These are phyloP conservation scores for Drosophila rhopaloa DNA, from an alignment of 1,140 invertebrate genomes.

Conservation along the genomic window DNA sequence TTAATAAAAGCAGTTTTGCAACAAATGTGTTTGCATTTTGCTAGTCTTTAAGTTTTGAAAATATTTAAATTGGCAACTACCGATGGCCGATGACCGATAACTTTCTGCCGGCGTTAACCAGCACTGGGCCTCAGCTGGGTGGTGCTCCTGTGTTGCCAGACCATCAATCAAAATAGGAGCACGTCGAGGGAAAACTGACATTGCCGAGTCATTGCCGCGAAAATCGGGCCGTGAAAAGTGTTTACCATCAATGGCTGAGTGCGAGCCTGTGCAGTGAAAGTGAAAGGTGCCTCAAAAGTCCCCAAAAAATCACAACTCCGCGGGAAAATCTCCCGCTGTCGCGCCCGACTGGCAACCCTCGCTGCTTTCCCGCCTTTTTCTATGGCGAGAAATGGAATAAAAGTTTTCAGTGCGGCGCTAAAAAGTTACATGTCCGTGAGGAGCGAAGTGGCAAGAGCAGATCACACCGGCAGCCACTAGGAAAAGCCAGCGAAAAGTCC, in stretches of 20 bases:
- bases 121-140: neutral
- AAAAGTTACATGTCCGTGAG: conserved; percentile 13
- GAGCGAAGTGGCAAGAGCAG: conserved; percentile 6
- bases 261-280: neutral
- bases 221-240: neutral
- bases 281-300: neutral
- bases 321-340: neutral
- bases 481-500: conserved; percentile 8
- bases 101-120: neutral
- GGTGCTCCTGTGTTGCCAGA: neutral
- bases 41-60: too few relatives aligned
- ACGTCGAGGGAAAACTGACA: neutral
- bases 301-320: neutral
- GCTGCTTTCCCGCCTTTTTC: conserved; percentile 51
- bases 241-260: neutral
- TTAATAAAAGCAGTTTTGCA: neutral
- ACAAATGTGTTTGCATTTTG: neutral
- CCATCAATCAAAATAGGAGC: neutral
- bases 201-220: neutral
- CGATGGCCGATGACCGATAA: neutral
- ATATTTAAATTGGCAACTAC: neutral
- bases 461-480: conserved; percentile 8
- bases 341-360: conserved; percentile 18
- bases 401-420: conserved; percentile 16
- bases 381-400: conserved; percentile 25